Base-by-base conservation (phyloP, 2,888 invertebrate genomes). In the Subacronicta megacephala region DNA sequence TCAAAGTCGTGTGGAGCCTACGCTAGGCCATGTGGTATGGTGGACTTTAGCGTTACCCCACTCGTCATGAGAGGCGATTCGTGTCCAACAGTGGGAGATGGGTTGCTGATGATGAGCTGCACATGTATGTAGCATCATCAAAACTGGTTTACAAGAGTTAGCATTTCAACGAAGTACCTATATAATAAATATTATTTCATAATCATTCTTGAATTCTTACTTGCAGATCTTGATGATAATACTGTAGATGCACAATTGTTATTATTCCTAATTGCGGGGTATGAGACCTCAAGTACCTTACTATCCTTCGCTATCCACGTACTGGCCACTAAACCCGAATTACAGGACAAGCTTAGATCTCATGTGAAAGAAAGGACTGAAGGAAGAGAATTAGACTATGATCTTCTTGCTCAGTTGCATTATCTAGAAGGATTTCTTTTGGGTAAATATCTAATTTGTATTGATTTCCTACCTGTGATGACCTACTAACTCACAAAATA, bases 241-340 rank as follows among this genome's bases (percentile, higher is more conserved):
- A 94, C 94, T 2, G 90, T 95, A 18, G 93, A 95, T 61, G 95
- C 95, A 0, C 95, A 96, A 78, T 92, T 94, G 7, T 83, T 95
- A 29, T 80, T 95, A 2, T 96, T 96, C 82, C 92, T 96, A 2
- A 82, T 95, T 46, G 96, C 95, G 45, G 96, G 95, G 0, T 96
- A 94, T 72, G 96, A 96, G 76, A 96, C 96, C 0, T 95, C 95
- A 0, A 95, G 95, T 47, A 95, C 95, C 0, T 77, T 95, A n/a
- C 75, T 95, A 31, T 94, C 95, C 0, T 95, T 95, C 65, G 94
- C 94, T 0, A 84, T 95, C 9, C 95, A 95, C 72, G 93, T 94
- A 12, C 72, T 96, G 37, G 95, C 95, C 0, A 85, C 90, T 0
- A 87, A 90, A 56, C 90, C 91, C 0, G 90, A 92, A 0, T 67